A percentile compares a stretch with the other conserved stretches of the same genome.
Conservation (phyloP, 2,888 invertebrate genomes). For the Sisyra nigra region DNA sequence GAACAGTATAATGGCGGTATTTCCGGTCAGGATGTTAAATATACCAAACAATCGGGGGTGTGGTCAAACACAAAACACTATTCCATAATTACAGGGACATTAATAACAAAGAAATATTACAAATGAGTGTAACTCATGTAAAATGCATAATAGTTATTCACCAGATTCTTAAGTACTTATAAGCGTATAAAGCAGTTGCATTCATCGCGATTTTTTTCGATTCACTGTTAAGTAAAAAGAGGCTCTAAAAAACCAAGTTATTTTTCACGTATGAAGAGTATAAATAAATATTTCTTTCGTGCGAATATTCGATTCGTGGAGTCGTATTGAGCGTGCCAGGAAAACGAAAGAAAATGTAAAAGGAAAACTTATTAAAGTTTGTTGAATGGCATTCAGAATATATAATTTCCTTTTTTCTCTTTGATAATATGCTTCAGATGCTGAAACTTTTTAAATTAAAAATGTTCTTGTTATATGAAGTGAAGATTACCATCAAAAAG, state of each 20-base stretch:
- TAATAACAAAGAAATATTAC: too few relatives aligned
- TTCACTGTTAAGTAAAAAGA: too few relatives aligned
- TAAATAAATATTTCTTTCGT: too few relatives aligned
- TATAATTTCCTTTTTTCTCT: slow-evolving; percentile 5
- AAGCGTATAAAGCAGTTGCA: too few relatives aligned
- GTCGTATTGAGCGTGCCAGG: background rate
- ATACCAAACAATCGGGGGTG: slow-evolving; percentile 3
- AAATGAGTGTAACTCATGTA: too few relatives aligned
- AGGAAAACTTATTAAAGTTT: slow-evolving; percentile 4
- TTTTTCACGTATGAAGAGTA: too few relatives aligned
- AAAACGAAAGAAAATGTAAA: slow-evolving; percentile 2
- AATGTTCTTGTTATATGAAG: slow-evolving; percentile 2
- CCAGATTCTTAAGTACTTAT: too few relatives aligned
- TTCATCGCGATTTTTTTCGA: too few relatives aligned
- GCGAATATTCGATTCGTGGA: background rate
- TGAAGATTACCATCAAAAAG: slow-evolving; percentile 5
- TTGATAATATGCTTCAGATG: slow-evolving; percentile 3
- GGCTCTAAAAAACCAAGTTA: too few relatives aligned
- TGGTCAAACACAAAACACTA: background rate
- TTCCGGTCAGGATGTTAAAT: slow-evolving; percentile 4
- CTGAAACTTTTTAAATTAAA: slow-evolving; percentile 4
- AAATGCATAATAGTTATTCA: too few relatives aligned
- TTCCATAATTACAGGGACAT: too few relatives aligned
- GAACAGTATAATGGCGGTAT: slow-evolving; percentile 4
- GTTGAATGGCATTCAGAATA: slow-evolving; percentile 5